Percentiles rank a stretch among this genome's conserved stretches.
phyloP scores from a whole-genome alignment of 1,140 invertebrate species.

The Brachionus sp. region DNA sequence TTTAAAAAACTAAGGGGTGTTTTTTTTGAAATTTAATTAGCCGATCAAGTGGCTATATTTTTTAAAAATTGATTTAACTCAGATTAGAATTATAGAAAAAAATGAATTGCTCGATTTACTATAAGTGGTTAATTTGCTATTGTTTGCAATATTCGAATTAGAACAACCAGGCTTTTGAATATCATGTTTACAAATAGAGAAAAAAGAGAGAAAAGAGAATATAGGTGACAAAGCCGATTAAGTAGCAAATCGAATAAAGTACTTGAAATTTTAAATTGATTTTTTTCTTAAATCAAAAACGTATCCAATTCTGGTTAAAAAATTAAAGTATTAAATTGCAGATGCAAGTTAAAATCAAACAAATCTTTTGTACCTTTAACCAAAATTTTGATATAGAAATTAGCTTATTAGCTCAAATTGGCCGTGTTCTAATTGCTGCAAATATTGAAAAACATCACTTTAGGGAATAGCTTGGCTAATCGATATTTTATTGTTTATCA shows the following conservation, averaged over 20 bases:
- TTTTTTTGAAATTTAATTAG: not conserved
- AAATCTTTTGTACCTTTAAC: not conserved
- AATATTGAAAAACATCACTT: constrained; percentile 8
- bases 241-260: not conserved
- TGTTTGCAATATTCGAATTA: not conserved
- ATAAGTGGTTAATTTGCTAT: not conserved
- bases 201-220: not conserved
- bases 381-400: not conserved
- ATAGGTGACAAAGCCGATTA: constrained; percentile 15
- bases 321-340: constrained; percentile 38
- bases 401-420: constrained; percentile 38
- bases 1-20: no score
- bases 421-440: constrained; percentile 6
- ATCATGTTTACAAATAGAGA: constrained; percentile 2
- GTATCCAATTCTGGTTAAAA: not conserved
- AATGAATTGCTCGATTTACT: not conserved
- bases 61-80: not conserved
- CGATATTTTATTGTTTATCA: constrained; percentile 37
- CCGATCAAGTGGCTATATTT: not conserved
- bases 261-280: constrained; percentile 27
- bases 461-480: not conserved
- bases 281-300: not conserved
- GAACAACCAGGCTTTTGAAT: not conserved
- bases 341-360: not conserved
- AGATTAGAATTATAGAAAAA: not conserved